phyloP scores from a whole-genome alignment of 2,888 invertebrate genomes.

The Lapara coniferarum region DNA sequence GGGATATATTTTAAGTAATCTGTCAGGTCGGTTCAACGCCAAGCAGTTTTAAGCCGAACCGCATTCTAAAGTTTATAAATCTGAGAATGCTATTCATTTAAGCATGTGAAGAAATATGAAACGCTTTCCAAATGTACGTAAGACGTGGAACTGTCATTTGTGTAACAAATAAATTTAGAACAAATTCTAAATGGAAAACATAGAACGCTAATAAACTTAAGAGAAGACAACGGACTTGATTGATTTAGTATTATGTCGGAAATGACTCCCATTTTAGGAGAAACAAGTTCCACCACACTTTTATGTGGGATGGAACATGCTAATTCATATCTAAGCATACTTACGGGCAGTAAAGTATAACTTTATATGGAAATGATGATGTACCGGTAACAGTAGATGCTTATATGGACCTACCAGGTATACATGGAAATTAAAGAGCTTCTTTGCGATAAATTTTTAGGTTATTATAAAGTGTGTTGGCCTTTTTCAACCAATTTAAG shows the following conservation, averaged over 20 bases:
- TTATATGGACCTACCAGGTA: not conserved
- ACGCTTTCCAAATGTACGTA: not conserved
- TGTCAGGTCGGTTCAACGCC: not conserved
- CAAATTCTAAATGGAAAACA: not conserved
- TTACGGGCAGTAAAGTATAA: not conserved
- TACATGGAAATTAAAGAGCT: too few relatives aligned
- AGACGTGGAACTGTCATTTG: not conserved
- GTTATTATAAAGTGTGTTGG: too few relatives aligned
- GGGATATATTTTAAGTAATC: constrained; percentile 14
- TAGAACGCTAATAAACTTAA: not conserved
- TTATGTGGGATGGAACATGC: not conserved
- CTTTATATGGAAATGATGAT: not conserved
- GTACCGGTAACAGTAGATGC: not conserved
- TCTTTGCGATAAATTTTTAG: too few relatives aligned
- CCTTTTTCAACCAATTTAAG: too few relatives aligned
- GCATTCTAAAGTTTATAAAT: not conserved
- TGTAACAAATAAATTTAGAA: not conserved
- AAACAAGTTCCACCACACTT: not conserved
- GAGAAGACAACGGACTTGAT: not conserved
- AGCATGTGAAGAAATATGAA: not conserved
- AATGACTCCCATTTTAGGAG: not conserved
- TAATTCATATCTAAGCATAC: not conserved
- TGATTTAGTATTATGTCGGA: not conserved
- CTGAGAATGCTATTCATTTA: not conserved
- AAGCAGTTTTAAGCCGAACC: not conserved